Percentiles rank a stretch among this genome's conserved stretches.
These are phyloP conservation scores for Echeneis naucrates DNA, from an alignment of 2,797 vertebrate species.

Conservation along the genomic window DNA sequence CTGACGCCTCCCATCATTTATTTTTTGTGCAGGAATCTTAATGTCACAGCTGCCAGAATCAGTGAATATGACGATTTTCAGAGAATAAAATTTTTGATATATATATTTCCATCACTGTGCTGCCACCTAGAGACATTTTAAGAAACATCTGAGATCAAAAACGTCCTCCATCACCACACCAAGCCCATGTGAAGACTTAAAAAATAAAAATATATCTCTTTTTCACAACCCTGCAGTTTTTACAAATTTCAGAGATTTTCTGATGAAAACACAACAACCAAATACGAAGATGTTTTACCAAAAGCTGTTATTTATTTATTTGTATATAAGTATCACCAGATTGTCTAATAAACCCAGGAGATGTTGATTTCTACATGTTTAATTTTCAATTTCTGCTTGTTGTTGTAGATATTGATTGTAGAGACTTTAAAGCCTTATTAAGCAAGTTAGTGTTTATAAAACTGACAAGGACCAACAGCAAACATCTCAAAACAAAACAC, in stretches of 20 bases:
- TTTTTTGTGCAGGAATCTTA: neutral
- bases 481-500: too few relatives aligned
- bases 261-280: neutral
- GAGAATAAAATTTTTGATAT: neutral
- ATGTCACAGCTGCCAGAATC: conserved; percentile 22
- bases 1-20: conserved; percentile 18
- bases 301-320: too few relatives aligned
- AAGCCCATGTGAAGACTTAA: neutral
- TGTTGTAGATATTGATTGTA: neutral
- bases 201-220: too few relatives aligned
- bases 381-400: neutral
- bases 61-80: neutral
- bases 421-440: neutral
- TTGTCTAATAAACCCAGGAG: too few relatives aligned
- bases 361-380: neutral
- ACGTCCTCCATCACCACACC: too few relatives aligned
- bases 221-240: neutral
- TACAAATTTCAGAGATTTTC: neutral
- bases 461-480: too few relatives aligned
- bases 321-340: too few relatives aligned
- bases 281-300: too few relatives aligned
- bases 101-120: conserved; percentile 22
- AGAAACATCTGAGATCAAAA: neutral
- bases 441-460: too few relatives aligned
- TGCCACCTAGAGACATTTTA: conserved; percentile 57